Percentiles rank a stretch among this genome's conserved stretches.
These are phyloP conservation scores for Vidua macroura DNA, from an alignment of 2,113 vertebrate species.

Conservation along the genomic window DNA sequence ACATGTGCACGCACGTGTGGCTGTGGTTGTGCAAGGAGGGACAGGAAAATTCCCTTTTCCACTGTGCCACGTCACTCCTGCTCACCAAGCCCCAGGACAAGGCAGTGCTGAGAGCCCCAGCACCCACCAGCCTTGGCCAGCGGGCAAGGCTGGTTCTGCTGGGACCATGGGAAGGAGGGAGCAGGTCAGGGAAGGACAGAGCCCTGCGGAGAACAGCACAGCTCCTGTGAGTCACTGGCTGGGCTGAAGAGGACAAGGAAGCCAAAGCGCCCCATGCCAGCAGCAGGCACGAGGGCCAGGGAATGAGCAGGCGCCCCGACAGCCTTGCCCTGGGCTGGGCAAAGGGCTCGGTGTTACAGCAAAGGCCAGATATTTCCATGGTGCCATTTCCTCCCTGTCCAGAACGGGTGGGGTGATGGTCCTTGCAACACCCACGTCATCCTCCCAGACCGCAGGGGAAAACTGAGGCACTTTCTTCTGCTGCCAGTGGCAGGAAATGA, in stretches of 20 bases:
- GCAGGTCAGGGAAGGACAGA: background rate
- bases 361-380: background rate
- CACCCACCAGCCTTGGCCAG: background rate
- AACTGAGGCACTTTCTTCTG: background rate
- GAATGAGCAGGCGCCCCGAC: background rate
- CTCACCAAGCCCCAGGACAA: background rate
- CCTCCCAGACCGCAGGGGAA: background rate
- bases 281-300: background rate
- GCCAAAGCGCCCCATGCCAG: background rate
- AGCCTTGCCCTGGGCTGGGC: background rate
- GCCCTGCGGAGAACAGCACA: background rate
- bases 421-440: background rate
- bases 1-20: background rate
- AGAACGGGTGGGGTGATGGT: background rate
- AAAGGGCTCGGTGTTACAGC: background rate
- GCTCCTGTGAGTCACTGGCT: conserved; percentile 17
- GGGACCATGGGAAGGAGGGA: background rate
- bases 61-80: rapidly evolving
- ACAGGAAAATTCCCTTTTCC: background rate
- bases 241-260: background rate
- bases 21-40: background rate
- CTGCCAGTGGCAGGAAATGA: background rate
- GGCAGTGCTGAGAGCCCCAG: background rate
- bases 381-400: background rate
- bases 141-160: background rate